Conservation (phyloP, 2,888 invertebrate genomes). For the Epirrhoe tristata region DNA sequence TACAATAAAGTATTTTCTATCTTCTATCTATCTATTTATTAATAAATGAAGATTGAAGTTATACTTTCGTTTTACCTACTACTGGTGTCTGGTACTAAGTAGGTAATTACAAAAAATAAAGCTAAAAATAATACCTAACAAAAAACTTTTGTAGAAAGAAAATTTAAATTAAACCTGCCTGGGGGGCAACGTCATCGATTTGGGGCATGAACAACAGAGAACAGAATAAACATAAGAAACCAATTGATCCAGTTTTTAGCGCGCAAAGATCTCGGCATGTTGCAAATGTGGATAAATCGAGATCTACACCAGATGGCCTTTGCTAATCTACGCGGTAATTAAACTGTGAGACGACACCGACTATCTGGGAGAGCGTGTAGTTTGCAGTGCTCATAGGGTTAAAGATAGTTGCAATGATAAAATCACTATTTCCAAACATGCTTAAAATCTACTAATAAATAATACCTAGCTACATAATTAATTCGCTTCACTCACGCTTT, state of each 20-base stretch:
- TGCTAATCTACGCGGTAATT: slow-evolving; percentile 50
- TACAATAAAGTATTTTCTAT: no score
- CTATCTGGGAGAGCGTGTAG: slow-evolving; percentile 31
- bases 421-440: background rate
- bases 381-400: slow-evolving; percentile 18
- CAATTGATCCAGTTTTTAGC: slow-evolving; percentile 61
- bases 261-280: slow-evolving; percentile 60
- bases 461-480: no score
- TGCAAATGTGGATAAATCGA: slow-evolving; percentile 54
- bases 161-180: slow-evolving; percentile 46
- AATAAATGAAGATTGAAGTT: no score
- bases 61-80: no score
- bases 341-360: slow-evolving; percentile 43
- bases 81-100: background rate
- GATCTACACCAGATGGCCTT: slow-evolving; percentile 51
- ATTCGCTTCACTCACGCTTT: background rate
- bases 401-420: slow-evolving; percentile 12
- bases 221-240: slow-evolving; percentile 42
- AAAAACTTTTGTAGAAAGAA: slow-evolving; percentile 18
- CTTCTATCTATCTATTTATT: no score
- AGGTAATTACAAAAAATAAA: background rate
- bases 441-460: background rate
- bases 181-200: slow-evolving; percentile 54
- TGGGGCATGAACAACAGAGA: slow-evolving; percentile 44
- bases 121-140: background rate